Conservation (phyloP, 2,888 invertebrate species). For the Agrotis ipsilon region DNA sequence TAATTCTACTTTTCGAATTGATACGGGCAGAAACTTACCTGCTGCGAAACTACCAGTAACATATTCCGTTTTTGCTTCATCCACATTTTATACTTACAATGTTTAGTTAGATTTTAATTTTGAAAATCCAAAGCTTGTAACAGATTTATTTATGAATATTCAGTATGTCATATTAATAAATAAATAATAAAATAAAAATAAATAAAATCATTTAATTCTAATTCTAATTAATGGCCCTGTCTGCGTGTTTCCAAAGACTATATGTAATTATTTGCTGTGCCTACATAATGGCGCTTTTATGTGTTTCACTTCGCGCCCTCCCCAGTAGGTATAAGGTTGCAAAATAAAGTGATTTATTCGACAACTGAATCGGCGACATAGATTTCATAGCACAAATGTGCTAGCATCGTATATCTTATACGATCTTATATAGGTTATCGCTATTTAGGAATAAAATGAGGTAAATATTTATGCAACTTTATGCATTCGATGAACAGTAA, state of each 20-base stretch:
- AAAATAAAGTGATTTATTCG: slow-evolving; percentile 51
- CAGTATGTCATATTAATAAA: not conserved
- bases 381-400: slow-evolving; percentile 8
- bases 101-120: too few relatives aligned
- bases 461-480: slow-evolving; percentile 71
- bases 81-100: not conserved
- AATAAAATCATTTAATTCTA: too few relatives aligned
- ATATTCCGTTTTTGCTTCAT: not conserved
- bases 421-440: slow-evolving; percentile 24
- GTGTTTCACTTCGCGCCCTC: slow-evolving; percentile 45
- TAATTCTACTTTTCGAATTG: not conserved
- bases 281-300: slow-evolving; percentile 42
- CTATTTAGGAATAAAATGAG: slow-evolving; percentile 17
- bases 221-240: slow-evolving; percentile 6
- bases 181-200: too few relatives aligned
- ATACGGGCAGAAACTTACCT: not conserved
- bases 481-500: slow-evolving; percentile 70
- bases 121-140: too few relatives aligned
- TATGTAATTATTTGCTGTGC: slow-evolving; percentile 34
- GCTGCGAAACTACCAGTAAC: too few relatives aligned
- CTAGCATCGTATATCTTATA: slow-evolving; percentile 17
- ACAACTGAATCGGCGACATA: not conserved
- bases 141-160: not conserved
- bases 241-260: slow-evolving; percentile 31
- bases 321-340: slow-evolving; percentile 36